phyloP scores from a whole-genome alignment of 2,888 invertebrate genomes.

The Dioctria linearis region DNA sequence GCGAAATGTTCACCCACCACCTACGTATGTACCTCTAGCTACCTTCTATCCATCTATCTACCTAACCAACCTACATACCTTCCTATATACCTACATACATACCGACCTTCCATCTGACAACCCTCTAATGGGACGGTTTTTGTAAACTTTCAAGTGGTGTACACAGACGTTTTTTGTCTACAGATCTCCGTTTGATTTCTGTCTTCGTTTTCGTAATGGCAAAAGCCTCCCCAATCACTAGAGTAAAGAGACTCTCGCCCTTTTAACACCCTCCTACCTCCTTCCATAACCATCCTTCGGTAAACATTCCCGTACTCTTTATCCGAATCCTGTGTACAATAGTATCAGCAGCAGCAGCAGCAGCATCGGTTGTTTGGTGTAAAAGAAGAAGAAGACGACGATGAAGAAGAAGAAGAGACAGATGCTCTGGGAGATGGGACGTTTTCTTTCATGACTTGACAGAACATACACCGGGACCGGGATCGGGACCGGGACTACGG shows the following conservation, averaged over 20 bases:
- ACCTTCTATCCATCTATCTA: no score
- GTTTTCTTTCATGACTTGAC: constrained; percentile 48
- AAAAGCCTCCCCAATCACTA: constrained; percentile 41
- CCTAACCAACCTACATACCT: no score
- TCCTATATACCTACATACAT: not conserved
- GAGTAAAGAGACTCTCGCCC: not conserved
- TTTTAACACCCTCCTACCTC: not conserved
- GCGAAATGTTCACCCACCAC: constrained; percentile 6
- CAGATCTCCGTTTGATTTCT: constrained; percentile 53
- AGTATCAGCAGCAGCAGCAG: no score
- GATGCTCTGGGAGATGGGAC: constrained; percentile 51
- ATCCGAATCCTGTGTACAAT: no score
- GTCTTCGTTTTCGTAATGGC: constrained; percentile 52
- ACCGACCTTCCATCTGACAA: not conserved
- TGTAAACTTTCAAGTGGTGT: constrained; percentile 52
- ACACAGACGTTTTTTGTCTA: constrained; percentile 53
- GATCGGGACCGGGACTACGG: not conserved
- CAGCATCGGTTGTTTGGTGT: not conserved
- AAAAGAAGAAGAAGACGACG: not conserved
- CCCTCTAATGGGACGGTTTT: constrained; percentile 47
- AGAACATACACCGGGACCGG: not conserved
- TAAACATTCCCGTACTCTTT: not conserved
- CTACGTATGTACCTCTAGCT: not conserved
- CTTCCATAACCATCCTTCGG: not conserved
- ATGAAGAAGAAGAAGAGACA: constrained; percentile 12